phyloP scores from a whole-genome alignment of 2,888 invertebrate species.

The Prionchulus punctatus region DNA sequence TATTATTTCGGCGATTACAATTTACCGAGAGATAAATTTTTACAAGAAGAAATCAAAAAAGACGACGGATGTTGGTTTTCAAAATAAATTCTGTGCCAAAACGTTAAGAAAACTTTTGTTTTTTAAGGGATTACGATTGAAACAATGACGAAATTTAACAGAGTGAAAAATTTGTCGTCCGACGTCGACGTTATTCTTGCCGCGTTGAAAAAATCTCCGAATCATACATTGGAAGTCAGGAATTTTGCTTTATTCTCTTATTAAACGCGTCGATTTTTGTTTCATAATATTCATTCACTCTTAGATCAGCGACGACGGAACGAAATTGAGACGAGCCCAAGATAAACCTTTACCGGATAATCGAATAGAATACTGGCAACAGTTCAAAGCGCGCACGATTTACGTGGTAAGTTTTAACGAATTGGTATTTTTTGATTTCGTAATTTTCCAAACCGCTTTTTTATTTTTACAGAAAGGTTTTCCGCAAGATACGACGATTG shows the following conservation, averaged over 20 bases:
- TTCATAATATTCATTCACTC: conserved; percentile 17
- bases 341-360: conserved; percentile 63
- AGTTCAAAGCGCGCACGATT: conserved; percentile 55
- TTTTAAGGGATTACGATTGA: conserved; percentile 58
- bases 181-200: conserved; percentile 53
- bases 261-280: background rate
- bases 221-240: conserved; percentile 39
- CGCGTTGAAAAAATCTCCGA: conserved; percentile 56
- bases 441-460: conserved; percentile 3
- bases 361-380: conserved; percentile 62
- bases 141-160: conserved; percentile 69
- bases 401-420: conserved; percentile 47
- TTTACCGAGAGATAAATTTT: conserved; percentile 73
- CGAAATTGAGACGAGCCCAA: conserved; percentile 55
- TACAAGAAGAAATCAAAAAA: conserved; percentile 63
- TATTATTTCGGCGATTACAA: conserved; percentile 77
- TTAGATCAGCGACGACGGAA: conserved; percentile 49
- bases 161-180: conserved; percentile 50
- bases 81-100: background rate
- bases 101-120: background rate
- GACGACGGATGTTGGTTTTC: conserved; percentile 51
- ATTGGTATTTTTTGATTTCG: background rate
- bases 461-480: conserved; percentile 46
- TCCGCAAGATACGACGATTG: conserved; percentile 43
- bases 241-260: background rate